Percentiles rank a stretch among this genome's conserved stretches.
Evolutionary conservation across 2,113 vertebrate species (phyloP).

Genomic region (Telmatochromis sp.): DNA sequence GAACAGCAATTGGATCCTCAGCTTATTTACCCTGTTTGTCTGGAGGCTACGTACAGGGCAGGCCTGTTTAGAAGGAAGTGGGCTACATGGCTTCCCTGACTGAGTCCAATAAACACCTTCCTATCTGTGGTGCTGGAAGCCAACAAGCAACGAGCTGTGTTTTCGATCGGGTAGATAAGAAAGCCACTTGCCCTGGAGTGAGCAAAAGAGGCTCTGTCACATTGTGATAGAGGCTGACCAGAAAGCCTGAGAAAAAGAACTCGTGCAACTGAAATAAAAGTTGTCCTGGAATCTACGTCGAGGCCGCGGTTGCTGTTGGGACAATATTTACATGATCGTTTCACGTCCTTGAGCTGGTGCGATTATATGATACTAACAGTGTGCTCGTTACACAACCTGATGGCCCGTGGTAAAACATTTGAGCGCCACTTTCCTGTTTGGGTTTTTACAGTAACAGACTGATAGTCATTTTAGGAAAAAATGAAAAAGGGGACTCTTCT

Average conservation of each 20-base stretch:
- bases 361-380: background rate
- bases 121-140: constrained; percentile 34
- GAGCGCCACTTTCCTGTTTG: background rate
- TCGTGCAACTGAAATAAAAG: background rate
- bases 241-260: background rate
- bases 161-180: constrained; percentile 43
- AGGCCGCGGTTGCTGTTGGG: background rate
- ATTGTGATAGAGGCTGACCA: background rate
- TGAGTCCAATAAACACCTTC: constrained; percentile 48
- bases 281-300: background rate
- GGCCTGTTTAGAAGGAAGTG: constrained; percentile 32
- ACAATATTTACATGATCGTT: background rate
- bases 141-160: constrained; percentile 23
- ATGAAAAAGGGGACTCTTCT: background rate
- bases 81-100: constrained; percentile 11
- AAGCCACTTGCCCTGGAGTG: background rate
- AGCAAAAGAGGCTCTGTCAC: background rate
- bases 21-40: constrained; percentile 52
- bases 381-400: constrained; percentile 5
- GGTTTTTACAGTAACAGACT: background rate
- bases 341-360: background rate
- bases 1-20: constrained; percentile 13
- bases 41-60: background rate
- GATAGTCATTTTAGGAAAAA: background rate
- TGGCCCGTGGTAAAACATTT: background rate